These are phyloP conservation scores for Nasonia longicornis DNA, from an alignment of 1,140 invertebrate species.

Conservation along the genomic window DNA sequence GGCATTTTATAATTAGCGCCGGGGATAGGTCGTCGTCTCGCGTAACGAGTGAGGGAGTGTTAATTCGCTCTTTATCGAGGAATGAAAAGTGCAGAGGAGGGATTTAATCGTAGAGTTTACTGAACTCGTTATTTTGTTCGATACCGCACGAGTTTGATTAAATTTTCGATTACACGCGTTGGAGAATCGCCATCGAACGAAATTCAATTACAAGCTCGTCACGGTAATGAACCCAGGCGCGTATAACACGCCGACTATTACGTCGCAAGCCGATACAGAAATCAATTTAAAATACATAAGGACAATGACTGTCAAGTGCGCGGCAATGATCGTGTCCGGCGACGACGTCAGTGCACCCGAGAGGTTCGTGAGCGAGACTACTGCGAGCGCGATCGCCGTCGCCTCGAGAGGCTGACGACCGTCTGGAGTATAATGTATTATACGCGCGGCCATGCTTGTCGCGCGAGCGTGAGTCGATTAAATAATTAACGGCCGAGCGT, in stretches of 20 bases:
- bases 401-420: not conserved
- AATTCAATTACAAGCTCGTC: conserved; percentile 18
- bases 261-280: not conserved
- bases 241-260: not conserved
- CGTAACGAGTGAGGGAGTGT: conserved; percentile 23
- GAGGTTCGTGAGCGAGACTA: not conserved
- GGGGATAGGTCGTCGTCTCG: conserved; percentile 24
- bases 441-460: conserved; percentile 9
- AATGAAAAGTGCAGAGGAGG: not conserved
- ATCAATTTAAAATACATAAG: conserved; percentile 37
- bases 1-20: conserved; percentile 39
- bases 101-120: not conserved
- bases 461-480: conserved; percentile 20
- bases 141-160: no score
- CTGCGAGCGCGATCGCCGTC: not conserved
- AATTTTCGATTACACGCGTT: no score
- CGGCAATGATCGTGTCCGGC: conserved; percentile 18
- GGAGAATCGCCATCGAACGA: not conserved
- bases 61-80: conserved; percentile 27
- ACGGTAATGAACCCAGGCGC: not conserved
- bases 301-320: conserved; percentile 32
- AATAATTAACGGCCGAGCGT: conserved; percentile 37
- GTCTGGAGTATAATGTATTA: conserved; percentile 35
- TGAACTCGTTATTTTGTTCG: not conserved
- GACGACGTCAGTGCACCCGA: conserved; percentile 9